phyloP scores from a whole-genome alignment of 2,888 invertebrate species.

The Lithophane ornitopus region DNA sequence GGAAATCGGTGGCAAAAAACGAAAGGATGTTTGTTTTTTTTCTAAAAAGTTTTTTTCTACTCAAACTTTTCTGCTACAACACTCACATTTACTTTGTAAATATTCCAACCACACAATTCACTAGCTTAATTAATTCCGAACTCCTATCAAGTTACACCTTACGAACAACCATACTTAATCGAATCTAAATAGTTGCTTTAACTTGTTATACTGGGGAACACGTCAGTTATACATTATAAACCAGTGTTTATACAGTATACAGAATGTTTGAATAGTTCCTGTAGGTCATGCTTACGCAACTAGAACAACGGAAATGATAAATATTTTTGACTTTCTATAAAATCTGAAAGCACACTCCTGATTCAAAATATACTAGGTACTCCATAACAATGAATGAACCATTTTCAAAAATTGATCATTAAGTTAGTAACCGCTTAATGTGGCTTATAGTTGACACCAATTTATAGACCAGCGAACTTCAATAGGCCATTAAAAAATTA shows the following conservation, averaged over 20 bases:
- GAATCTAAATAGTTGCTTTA: constrained; percentile 35
- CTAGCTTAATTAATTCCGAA: constrained; percentile 17
- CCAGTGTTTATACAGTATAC: constrained; percentile 3
- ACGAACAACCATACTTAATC: constrained; percentile 16
- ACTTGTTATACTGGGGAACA: constrained; percentile 22
- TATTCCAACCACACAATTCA: background rate
- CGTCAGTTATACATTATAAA: background rate
- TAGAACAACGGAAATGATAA: background rate
- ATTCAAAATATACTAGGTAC: background rate
- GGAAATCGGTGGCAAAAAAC: no score
- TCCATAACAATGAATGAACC: background rate
- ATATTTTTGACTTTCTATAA: background rate
- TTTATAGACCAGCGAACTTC: constrained; percentile 53
- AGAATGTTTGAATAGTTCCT: background rate
- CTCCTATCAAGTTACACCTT: constrained; percentile 14
- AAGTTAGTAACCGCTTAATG: constrained; percentile 55
- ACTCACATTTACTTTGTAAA: background rate
- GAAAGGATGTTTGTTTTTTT: no score
- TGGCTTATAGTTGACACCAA: constrained; percentile 45
- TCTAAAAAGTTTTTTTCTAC: background rate
- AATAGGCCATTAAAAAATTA: constrained; percentile 55
- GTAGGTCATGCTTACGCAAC: background rate
- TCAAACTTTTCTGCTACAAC: no score
- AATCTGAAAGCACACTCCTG: background rate
- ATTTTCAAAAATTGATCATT: background rate